These are phyloP conservation scores for Tetanocera ferruginea DNA, from an alignment of 2,888 invertebrate species.

Conservation along the genomic window DNA sequence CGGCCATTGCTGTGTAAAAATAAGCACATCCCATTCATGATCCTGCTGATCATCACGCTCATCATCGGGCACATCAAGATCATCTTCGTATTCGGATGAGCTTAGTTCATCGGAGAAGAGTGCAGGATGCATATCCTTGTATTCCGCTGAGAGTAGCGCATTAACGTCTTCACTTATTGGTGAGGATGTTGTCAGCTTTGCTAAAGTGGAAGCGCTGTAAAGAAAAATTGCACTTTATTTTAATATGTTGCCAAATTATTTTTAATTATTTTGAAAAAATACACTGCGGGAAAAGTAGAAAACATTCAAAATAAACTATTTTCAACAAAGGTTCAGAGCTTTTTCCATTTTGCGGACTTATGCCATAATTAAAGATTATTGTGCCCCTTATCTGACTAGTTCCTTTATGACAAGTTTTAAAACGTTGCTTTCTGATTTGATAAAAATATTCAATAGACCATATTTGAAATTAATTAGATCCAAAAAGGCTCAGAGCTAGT, in stretches of 20 bases:
- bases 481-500: too few relatives aligned
- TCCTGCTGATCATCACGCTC: conserved; percentile 44
- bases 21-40: conserved; percentile 79
- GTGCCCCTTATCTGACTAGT: too few relatives aligned
- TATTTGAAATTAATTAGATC: too few relatives aligned
- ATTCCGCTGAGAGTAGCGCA: conserved; percentile 30
- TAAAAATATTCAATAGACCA: too few relatives aligned
- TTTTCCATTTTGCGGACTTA: too few relatives aligned
- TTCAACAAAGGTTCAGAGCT: too few relatives aligned
- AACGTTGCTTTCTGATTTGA: too few relatives aligned
- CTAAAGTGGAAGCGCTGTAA: conserved; percentile 43
- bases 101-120: conserved; percentile 52
- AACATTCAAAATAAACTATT: too few relatives aligned
- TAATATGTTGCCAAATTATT: neutral
- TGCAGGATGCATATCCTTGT: conserved; percentile 41
- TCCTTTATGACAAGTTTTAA: too few relatives aligned
- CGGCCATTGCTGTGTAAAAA: conserved; percentile 88
- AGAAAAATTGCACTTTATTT: neutral
- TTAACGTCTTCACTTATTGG: conserved; percentile 11
- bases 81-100: conserved; percentile 51
- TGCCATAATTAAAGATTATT: too few relatives aligned
- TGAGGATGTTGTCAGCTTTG: neutral
- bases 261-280: too few relatives aligned
- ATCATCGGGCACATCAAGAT: conserved; percentile 45
- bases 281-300: too few relatives aligned